phyloP scores from a whole-genome alignment of 1,140 invertebrate genomes.

The Anastatus disparis region DNA sequence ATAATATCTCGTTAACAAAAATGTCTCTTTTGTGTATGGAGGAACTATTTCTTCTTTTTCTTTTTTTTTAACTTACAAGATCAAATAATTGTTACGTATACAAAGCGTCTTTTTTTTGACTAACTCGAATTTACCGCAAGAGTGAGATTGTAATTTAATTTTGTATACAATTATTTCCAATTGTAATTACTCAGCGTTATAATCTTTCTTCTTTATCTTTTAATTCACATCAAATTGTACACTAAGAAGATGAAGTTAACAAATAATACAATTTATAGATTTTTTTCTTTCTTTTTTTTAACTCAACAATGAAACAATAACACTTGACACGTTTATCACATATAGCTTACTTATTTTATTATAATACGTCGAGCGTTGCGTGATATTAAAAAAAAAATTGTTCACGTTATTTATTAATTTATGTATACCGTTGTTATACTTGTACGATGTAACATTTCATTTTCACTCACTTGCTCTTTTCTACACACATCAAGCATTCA shows the following conservation, averaged over 20 bases:
- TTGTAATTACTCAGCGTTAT: constrained; percentile 26
- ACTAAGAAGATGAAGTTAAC: background rate
- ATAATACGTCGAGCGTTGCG: too few relatives aligned
- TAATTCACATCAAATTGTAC: too few relatives aligned
- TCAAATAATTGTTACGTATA: constrained; percentile 1
- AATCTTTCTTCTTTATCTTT: background rate
- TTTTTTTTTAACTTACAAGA: background rate
- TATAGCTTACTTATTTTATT: too few relatives aligned
- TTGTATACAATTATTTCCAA: constrained; percentile 23
- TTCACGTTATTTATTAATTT: background rate
- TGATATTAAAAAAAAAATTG: too few relatives aligned
- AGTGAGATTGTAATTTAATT: constrained; percentile 38
- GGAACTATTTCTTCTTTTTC: too few relatives aligned
- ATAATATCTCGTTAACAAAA: too few relatives aligned
- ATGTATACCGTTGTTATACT: background rate
- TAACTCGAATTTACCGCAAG: constrained; percentile 27
- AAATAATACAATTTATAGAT: background rate
- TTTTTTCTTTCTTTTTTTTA: constrained; percentile 14
- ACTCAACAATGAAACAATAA: constrained; percentile 12
- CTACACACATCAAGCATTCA: background rate
- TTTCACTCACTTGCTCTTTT: constrained; percentile 1
- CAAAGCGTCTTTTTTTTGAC: constrained; percentile 1
- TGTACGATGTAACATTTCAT: background rate
- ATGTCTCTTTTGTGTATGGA: background rate
- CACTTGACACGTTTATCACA: background rate